These are phyloP conservation scores for Zhengitettix transpicula DNA, from an alignment of 2,888 invertebrate species.

Conservation along the genomic window DNA sequence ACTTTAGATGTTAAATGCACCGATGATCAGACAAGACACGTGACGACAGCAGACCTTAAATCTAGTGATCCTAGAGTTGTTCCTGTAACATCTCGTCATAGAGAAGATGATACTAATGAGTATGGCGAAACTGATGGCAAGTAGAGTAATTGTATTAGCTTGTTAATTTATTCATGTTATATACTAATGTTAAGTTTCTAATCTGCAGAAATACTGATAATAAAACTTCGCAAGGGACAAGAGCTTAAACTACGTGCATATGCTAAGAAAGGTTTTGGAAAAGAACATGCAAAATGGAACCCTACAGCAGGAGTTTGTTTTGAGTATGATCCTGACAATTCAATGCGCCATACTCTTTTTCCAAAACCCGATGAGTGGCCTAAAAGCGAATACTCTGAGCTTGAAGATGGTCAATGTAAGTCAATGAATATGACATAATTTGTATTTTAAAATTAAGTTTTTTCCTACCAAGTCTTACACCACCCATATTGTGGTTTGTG, in stretches of 20 bases:
- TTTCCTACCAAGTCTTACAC: too few relatives aligned
- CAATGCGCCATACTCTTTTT: slow-evolving; percentile 85
- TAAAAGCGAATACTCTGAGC: slow-evolving; percentile 88
- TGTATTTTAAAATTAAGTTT: too few relatives aligned
- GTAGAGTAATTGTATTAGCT: not conserved
- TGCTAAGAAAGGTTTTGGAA: slow-evolving; percentile 93
- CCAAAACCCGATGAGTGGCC: slow-evolving; percentile 99
- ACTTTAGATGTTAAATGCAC: slow-evolving; percentile 89
- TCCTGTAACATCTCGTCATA: slow-evolving; percentile 81
- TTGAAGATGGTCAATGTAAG: slow-evolving; percentile 77
- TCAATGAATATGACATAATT: slow-evolving; percentile 6
- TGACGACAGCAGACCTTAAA: slow-evolving; percentile 91
- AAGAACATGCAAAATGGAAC: slow-evolving; percentile 99
- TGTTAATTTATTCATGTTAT: not conserved
- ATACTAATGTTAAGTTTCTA: not conserved
- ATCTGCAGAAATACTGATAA: slow-evolving; percentile 43
- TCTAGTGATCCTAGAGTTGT: slow-evolving; percentile 81
- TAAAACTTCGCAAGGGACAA: slow-evolving; percentile 65
- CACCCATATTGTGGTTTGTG: too few relatives aligned
- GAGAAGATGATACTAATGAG: slow-evolving; percentile 83
- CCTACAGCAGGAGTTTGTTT: slow-evolving; percentile 97
- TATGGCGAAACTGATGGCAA: slow-evolving; percentile 87
- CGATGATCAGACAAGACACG: slow-evolving; percentile 86
- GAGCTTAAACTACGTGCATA: slow-evolving; percentile 87
- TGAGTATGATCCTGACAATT: slow-evolving; percentile 98